Evolutionary conservation across 2,113 vertebrate genomes (phyloP), one percentile per base, ranked within the genome.

Genomic region (Menura novaehollandiae): DNA sequence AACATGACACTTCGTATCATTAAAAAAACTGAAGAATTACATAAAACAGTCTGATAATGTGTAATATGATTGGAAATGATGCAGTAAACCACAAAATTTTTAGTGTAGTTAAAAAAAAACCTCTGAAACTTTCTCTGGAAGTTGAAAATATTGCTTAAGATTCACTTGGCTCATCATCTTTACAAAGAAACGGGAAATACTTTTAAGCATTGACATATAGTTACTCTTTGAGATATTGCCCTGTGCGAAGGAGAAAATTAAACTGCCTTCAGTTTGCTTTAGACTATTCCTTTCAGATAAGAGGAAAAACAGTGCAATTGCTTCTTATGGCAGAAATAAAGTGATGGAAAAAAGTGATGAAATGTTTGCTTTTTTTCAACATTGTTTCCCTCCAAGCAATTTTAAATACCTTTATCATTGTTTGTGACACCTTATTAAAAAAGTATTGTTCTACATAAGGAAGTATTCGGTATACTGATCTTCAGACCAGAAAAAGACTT

Each of bases 211-310:
- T 83, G 91, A 92, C 74, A 69, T 76, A 81, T 3, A 92, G 80
- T 86, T 88, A 91, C 64, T 76, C 63, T 63, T 62, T 94, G 66
- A 95, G 88, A 63, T 91, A 95, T 33, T 93, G 63, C 64, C 43
- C 30, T 41, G 44, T 56, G 60, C 81, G 91, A 97, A 95, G 84
- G 35, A 94, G 85, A 96, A 96, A 96, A 97, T 81, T 93, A 83
- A 97, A 93, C 76, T 80, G 76, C 62, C 58, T 94, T 95, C 84
- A 90, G 75, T 91, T 96, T 95, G 66, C 39, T 89, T 94, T 88
- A 78, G 79, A 91, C 96, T 92, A 89, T 78, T 83, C 81, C 59
- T 88, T 88, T 88, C 56, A 69, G 85, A 91, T 94, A 95, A 91
- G 92, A 87, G 93, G 69, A 73, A 87, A 91, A 78, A 72, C 73